Percentiles rank a stretch among this genome's conserved stretches.
Evolutionary conservation across 1,140 invertebrate genomes (phyloP).

Genomic region (Trachymyrmex cornetzi): DNA sequence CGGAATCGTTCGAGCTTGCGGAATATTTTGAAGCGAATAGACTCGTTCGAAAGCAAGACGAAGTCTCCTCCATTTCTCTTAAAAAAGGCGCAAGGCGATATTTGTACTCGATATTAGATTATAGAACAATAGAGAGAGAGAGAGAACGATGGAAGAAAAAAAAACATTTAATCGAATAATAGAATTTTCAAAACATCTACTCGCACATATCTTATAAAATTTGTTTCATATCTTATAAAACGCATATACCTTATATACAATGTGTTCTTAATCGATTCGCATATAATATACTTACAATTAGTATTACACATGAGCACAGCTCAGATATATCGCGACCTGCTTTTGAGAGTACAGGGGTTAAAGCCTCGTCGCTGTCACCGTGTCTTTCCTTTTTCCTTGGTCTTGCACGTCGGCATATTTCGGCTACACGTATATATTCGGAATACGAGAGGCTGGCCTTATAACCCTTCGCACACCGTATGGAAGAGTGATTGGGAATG

Average conservation of each 20-base stretch:
- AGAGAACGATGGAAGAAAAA: not conserved
- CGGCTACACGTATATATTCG: conserved; percentile 49
- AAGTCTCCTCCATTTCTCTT: not conserved
- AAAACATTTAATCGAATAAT: not conserved
- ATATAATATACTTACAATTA: conserved; percentile 9
- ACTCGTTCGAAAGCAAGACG: conserved; percentile 13
- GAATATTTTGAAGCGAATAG: conserved; percentile 51
- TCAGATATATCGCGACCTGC: conserved; percentile 38
- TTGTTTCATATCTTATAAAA: not conserved
- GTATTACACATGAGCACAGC: not conserved
- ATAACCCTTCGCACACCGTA: conserved; percentile 65
- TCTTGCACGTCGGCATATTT: conserved; percentile 44
- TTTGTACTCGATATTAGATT: conserved; percentile 1
- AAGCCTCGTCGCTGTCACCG: conserved; percentile 1
- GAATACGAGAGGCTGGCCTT: conserved; percentile 68
- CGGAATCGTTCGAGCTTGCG: conserved; percentile 52
- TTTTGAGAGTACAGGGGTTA: conserved; percentile 51
- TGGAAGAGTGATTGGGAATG: conserved; percentile 77
- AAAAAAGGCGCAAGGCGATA: not conserved
- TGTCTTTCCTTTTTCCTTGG: conserved; percentile 42
- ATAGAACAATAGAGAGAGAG: not conserved
- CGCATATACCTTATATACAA: too few relatives aligned
- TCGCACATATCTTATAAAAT: not conserved
- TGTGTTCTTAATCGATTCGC: not conserved
- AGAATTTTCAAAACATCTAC: not conserved